These are phyloP conservation scores for Apotomis turbidana DNA, from an alignment of 2,888 invertebrate genomes.

Conservation along the genomic window DNA sequence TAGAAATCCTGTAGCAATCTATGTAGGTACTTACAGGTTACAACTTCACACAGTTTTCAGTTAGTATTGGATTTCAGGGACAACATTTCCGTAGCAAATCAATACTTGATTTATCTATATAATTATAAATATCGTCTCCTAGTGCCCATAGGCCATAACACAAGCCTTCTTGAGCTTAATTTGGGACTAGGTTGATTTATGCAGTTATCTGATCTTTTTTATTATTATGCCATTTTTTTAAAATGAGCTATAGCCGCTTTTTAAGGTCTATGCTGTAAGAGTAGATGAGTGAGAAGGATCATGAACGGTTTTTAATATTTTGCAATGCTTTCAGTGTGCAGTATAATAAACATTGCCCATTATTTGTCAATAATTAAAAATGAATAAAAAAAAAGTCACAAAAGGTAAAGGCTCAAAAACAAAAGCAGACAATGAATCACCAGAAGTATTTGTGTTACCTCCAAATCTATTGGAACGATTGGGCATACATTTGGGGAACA, in stretches of 20 bases:
- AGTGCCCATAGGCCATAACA: no score
- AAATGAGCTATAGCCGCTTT: not conserved
- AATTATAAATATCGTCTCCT: no score
- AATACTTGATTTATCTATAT: no score
- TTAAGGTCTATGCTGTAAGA: not conserved
- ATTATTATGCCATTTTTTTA: no score
- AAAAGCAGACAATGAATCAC: conserved; percentile 45
- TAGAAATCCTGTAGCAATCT: no score
- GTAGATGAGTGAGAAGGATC: not conserved
- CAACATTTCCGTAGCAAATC: no score
- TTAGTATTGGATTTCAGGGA: no score
- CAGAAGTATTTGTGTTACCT: conserved; percentile 72
- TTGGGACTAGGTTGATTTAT: no score
- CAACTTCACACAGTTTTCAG: no score
- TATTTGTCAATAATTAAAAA: conserved; percentile 17
- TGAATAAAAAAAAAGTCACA: conserved; percentile 42
- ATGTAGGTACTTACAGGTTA: no score
- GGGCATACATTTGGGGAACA: conserved; percentile 67
- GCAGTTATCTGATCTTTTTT: no score
- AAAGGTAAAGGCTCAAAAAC: conserved; percentile 39
- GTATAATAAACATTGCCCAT: conserved; percentile 7
- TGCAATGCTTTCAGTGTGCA: conserved; percentile 24
- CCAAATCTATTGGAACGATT: conserved; percentile 75
- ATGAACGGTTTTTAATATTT: conserved; percentile 20
- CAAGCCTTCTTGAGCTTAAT: no score